Conservation (phyloP, 2,797 vertebrate species). For the Ceyx erithaca region DNA sequence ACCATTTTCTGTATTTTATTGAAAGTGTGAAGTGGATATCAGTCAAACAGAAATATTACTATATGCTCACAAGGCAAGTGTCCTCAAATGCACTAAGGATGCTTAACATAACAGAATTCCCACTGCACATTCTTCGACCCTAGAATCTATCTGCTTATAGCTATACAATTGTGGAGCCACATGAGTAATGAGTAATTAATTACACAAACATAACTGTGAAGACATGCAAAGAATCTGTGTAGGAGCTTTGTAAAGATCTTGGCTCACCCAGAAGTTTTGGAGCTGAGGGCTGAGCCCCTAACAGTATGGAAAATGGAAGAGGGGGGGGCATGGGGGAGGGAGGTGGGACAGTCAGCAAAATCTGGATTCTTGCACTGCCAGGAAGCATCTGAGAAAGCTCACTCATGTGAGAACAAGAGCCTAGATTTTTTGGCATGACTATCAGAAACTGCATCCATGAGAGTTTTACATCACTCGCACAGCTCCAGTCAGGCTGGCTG, state of each 20-base stretch:
- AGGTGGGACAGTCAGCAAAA: neutral
- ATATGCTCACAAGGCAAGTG: conserved; percentile 16
- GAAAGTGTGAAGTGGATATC: conserved; percentile 53
- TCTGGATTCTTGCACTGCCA: neutral
- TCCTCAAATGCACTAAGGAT: conserved; percentile 50
- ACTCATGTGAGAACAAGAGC: neutral
- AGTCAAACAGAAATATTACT: conserved; percentile 49
- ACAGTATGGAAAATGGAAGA: neutral
- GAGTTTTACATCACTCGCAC: neutral
- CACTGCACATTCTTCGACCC: neutral
- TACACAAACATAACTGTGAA: conserved; percentile 37
- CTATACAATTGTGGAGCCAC: conserved; percentile 15
- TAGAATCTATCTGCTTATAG: neutral
- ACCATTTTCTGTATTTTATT: conserved; percentile 53
- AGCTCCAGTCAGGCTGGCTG: neutral
- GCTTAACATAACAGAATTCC: conserved; percentile 36
- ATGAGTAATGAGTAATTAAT: conserved; percentile 25
- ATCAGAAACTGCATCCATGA: neutral
- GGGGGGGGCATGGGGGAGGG: too few species aligned
- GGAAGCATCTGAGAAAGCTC: conserved; percentile 2
- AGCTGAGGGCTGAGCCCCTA: neutral
- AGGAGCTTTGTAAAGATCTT: conserved; percentile 38
- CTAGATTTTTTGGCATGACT: neutral
- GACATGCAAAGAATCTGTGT: conserved; percentile 34
- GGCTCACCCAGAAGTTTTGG: conserved; percentile 8